phyloP scores from a whole-genome alignment of 2,888 invertebrate genomes.

The Acanthosepion lycidas region DNA sequence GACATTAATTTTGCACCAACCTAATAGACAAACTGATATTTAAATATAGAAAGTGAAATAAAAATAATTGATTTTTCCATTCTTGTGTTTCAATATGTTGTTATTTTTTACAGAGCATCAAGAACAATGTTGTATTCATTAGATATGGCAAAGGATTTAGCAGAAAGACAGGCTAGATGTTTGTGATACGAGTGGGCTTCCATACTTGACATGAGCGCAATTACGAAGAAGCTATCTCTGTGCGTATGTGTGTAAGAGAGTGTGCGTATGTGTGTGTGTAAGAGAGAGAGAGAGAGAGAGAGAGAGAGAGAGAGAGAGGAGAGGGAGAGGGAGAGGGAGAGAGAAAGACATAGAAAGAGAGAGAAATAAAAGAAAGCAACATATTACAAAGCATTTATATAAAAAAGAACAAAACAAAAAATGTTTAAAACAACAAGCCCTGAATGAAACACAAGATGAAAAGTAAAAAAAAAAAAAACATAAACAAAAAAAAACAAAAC shows the following conservation, averaged over 20 bases:
- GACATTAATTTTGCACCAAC: no score
- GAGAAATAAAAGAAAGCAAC: neutral
- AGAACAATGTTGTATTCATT: neutral
- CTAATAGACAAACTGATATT: neutral
- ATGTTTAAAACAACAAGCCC: no score
- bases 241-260: neutral
- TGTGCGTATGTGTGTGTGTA: neutral
- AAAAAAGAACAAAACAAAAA: neutral
- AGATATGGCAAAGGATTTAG: neutral
- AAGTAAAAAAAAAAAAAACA: no score
- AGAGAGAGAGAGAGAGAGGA: neutral
- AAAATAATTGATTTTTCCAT: neutral
- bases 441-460: neutral
- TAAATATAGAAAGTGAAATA: neutral
- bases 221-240: neutral
- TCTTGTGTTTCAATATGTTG: neutral
- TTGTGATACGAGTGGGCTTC: conserved; percentile 20
- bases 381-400: neutral
- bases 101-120: neutral
- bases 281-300: neutral
- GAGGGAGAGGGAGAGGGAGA: neutral
- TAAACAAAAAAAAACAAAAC: no score
- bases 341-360: neutral
- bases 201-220: neutral
- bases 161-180: conserved; percentile 6